These are phyloP conservation scores for Pseudorhiza aurosa DNA, from an alignment of 30 jellyfish, hydroid and myxozoan species.

Conservation along the genomic window DNA sequence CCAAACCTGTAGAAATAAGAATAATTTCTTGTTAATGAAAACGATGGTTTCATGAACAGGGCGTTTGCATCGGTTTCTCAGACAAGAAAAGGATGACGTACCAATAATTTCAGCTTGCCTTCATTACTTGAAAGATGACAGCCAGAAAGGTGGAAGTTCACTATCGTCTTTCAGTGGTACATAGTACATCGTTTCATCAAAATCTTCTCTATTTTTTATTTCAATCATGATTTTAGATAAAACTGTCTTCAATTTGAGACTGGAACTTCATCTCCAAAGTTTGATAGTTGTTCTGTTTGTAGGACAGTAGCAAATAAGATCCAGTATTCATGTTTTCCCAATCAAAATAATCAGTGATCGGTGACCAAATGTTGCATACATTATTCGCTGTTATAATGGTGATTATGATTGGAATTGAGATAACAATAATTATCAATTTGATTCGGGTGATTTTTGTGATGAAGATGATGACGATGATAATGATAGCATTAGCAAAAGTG, in stretches of 20 bases:
- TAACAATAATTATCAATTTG: neutral
- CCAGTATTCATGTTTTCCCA: too few species aligned
- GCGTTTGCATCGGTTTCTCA: slow-evolving; percentile 55
- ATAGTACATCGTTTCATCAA: neutral
- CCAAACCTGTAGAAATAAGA: too few species aligned
- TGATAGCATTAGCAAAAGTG: neutral
- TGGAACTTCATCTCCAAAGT: too few species aligned
- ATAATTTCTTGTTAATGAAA: too few species aligned
- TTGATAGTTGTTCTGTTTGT: too few species aligned
- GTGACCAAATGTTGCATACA: neutral
- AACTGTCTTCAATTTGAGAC: too few species aligned
- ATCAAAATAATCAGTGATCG: neutral
- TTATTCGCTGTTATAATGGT: neutral
- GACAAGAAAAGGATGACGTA: slow-evolving; percentile 47
- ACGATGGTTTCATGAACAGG: slow-evolving; percentile 44
- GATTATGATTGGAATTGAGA: neutral
- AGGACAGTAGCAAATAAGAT: too few species aligned
- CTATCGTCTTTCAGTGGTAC: slow-evolving; percentile 29
- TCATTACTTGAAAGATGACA: slow-evolving; percentile 1
- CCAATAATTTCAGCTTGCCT: slow-evolving; percentile 48
- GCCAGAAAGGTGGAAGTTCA: slow-evolving; percentile 22
- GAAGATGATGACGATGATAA: neutral
- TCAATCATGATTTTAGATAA: neutral
- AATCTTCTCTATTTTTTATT: neutral
- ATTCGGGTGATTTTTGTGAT: neutral